phyloP scores from a whole-genome alignment of 1,140 invertebrate species.

The Drosophila azteca region DNA sequence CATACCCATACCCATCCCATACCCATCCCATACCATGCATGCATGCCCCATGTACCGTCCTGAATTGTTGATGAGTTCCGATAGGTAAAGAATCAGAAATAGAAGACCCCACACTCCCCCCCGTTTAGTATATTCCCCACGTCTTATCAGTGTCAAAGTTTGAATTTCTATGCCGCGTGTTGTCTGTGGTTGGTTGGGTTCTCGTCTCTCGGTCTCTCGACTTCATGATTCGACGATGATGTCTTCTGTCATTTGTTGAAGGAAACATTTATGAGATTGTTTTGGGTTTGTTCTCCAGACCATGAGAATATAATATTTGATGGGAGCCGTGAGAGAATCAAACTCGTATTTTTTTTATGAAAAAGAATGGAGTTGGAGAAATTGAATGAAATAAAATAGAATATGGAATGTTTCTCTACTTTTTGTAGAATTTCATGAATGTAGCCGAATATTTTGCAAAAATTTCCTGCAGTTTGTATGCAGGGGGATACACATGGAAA shows the following conservation, averaged over 20 bases:
- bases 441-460: constrained; percentile 15
- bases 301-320: constrained; percentile 23
- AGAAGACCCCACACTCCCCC: constrained; percentile 11
- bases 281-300: constrained; percentile 1
- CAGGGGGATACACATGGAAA: constrained; percentile 36
- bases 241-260: constrained; percentile 36
- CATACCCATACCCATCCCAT: constrained; percentile 17
- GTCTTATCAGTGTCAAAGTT: constrained; percentile 71
- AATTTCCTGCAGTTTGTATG: constrained; percentile 6
- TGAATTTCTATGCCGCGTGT: constrained; percentile 45
- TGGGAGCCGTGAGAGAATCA: background rate
- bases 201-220: constrained; percentile 1
- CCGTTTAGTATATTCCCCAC: constrained; percentile 46
- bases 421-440: no score
- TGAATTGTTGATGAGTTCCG: constrained; percentile 78
- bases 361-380: background rate
- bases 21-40: constrained; percentile 27
- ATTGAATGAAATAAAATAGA: background rate
- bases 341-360: no score
- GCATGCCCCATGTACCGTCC: constrained; percentile 39
- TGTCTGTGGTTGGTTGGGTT: constrained; percentile 22
- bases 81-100: constrained; percentile 41
- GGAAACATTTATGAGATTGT: constrained; percentile 36
- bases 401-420: no score
- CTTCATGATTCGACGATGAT: constrained; percentile 28